Base-by-base conservation (phyloP, 2,888 invertebrate species). In the Cephus pulcher region DNA sequence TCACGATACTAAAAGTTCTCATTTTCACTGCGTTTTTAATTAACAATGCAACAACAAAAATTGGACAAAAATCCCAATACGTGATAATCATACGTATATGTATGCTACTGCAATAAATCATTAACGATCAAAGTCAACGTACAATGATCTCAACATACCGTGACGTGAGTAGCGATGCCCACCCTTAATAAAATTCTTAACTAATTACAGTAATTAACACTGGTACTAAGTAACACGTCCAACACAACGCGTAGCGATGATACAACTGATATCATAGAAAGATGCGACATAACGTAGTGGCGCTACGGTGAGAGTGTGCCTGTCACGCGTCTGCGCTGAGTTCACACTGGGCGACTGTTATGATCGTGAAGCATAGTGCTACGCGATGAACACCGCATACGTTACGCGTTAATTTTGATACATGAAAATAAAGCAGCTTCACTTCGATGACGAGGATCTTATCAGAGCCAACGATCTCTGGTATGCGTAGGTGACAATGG, bases 211-310 rank as follows among this genome's bases (percentile, higher is more conserved):
- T 23, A 15, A 56, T 56, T 56, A 56, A 56, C 56, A 56, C 56
- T 56, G 56, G 23, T 56, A 56, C 56, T 56, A 23, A 56, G 56
- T 23, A 56, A 56, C 78, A 76, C 79, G 79, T 69, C 81, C 76
- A 80, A 80, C 82, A 78, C 76, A 77, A 78, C 75, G 80, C 81
- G 80, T 79, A 76, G 80, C 76, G 79, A 80, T 81, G 80, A 78
- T 82, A 78, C 82, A 68, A 84, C 83, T 84, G 85, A 80, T 83
- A 83, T 76, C 80, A 82, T 80, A 80, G 79, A 75, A 79, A 73
- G 82, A 82, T 80, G 81, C 79, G 81, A 82, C 81, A 75, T 82
- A 81, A 34, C 32, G 32, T 71, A 71, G 71, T 71, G 34, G 32
- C 71, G 71, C 71, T 34, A 71, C 9, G 56, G 71, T 4, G 71